Percentiles rank a stretch among this genome's conserved stretches.
Evolutionary conservation across 2,113 vertebrate species (phyloP).

Genomic region (Notothenia rossii): DNA sequence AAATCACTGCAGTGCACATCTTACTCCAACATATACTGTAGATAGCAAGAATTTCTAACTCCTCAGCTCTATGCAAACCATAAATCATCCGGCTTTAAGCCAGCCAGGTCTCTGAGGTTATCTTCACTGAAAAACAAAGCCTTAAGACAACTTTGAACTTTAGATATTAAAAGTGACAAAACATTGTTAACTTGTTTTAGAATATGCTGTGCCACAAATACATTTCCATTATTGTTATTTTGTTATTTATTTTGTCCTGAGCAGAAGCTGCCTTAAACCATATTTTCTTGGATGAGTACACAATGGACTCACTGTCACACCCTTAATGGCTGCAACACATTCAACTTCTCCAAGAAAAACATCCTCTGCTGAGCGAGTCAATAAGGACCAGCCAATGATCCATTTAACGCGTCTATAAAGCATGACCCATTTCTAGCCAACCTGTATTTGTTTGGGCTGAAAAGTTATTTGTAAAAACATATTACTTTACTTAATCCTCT

Average conservation of each 20-base stretch:
- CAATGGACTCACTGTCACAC: slow-evolving; percentile 33
- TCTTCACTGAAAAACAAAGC: slow-evolving; percentile 9
- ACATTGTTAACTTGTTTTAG: not conserved
- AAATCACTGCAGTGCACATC: slow-evolving; percentile 66
- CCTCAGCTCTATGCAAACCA: slow-evolving; percentile 40
- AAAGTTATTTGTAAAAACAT: not conserved
- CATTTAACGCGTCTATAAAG: slow-evolving; percentile 18
- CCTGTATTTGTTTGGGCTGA: slow-evolving; percentile 1
- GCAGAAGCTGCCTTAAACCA: not conserved
- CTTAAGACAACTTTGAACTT: slow-evolving; percentile 11
- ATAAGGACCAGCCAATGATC: slow-evolving; percentile 19
- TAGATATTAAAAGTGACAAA: not conserved
- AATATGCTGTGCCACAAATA: not conserved
- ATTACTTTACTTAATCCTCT: not conserved
- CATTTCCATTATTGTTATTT: not conserved
- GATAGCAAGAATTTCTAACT: slow-evolving; percentile 49
- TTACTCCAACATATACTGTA: slow-evolving; percentile 48
- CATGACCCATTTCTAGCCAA: slow-evolving; percentile 6
- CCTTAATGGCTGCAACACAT: slow-evolving; percentile 5
- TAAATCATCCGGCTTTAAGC: slow-evolving; percentile 43
- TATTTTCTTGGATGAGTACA: slow-evolving; percentile 7
- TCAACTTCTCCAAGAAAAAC: slow-evolving; percentile 11
- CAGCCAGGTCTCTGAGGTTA: slow-evolving; percentile 30
- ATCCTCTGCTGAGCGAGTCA: slow-evolving; percentile 22
- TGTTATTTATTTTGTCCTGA: not conserved